These are phyloP conservation scores for Tridacna crocea DNA, from an alignment of 2,888 invertebrate genomes.

Conservation along the genomic window DNA sequence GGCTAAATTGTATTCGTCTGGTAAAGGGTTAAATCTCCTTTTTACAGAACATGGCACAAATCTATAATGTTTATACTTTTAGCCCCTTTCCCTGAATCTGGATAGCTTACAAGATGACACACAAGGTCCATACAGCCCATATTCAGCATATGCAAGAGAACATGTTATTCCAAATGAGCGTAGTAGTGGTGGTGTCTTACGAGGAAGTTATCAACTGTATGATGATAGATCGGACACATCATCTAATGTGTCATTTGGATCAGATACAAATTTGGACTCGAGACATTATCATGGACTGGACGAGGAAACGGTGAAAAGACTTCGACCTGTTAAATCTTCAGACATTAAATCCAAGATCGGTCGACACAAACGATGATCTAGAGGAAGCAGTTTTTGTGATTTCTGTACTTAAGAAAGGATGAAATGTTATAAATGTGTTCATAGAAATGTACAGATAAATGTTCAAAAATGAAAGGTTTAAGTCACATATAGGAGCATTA, in stretches of 20 bases:
- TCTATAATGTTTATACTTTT: conserved; percentile 22
- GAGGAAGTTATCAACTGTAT: conserved; percentile 69
- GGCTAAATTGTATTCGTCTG: no score
- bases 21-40: no score
- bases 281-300: conserved; percentile 37
- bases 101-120: conserved; percentile 55
- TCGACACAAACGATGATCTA: conserved; percentile 55
- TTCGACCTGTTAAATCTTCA: conserved; percentile 63
- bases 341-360: conserved; percentile 65
- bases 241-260: conserved; percentile 60
- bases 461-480: no score
- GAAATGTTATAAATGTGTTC: neutral
- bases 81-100: conserved; percentile 54
- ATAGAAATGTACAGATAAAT: neutral
- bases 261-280: conserved; percentile 57
- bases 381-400: neutral
- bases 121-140: conserved; percentile 64
- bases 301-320: conserved; percentile 54
- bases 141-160: conserved; percentile 72
- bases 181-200: conserved; percentile 51
- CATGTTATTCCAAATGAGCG: conserved; percentile 68
- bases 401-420: neutral
- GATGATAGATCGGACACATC: conserved; percentile 57
- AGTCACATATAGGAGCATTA: no score
- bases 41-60: no score